Conservation (phyloP, 2,113 vertebrate species). For the Nicator chloris region DNA sequence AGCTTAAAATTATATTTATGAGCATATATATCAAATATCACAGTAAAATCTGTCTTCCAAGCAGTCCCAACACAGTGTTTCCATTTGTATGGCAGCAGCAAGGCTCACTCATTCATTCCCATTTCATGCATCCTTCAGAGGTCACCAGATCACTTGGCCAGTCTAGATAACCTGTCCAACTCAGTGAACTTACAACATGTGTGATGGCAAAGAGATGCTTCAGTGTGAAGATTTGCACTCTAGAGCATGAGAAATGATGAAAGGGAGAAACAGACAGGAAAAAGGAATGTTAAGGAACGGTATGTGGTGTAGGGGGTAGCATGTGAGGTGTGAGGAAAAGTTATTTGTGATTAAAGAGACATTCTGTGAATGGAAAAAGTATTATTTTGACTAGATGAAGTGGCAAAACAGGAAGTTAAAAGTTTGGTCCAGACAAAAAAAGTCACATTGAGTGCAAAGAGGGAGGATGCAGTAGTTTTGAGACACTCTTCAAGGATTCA, state of each 20-base stretch:
- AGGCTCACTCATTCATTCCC: neutral
- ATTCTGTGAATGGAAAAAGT: neutral
- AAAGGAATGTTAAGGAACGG: neutral
- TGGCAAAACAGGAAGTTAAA: neutral
- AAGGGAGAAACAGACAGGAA: neutral
- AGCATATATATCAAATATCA: neutral
- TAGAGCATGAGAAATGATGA: neutral
- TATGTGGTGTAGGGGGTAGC: accelerated
- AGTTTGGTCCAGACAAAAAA: neutral
- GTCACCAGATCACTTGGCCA: neutral
- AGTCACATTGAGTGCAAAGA: neutral
- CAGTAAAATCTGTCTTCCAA: neutral
- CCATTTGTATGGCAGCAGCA: neutral
- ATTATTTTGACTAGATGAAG: neutral
- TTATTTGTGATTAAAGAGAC: neutral
- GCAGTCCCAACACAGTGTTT: neutral
- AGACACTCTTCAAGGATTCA: neutral
- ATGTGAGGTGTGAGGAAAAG: neutral
- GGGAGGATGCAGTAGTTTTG: neutral
- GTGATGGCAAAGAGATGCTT: neutral
- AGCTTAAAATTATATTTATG: neutral
- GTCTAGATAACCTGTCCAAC: neutral
- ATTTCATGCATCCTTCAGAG: neutral
- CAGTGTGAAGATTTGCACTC: neutral
- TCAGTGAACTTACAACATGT: neutral